Conservation (phyloP, 2,888 invertebrate genomes). For the Meghimatium bilineatum region DNA sequence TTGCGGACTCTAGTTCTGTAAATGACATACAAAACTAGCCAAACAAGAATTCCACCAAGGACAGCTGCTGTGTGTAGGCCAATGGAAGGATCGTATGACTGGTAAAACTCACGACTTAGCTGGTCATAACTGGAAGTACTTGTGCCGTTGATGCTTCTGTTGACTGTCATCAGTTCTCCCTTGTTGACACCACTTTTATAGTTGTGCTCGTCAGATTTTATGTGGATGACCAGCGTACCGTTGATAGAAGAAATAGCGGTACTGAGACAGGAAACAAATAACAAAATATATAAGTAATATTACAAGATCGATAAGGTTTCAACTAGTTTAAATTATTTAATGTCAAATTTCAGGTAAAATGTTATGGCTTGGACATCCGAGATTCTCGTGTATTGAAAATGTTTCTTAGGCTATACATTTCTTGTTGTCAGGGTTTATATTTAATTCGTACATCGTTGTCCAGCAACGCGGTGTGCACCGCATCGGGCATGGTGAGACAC, state of each 20-base stretch:
- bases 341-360: no score
- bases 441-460: no score
- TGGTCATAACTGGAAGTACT: conserved; percentile 40
- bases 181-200: not conserved
- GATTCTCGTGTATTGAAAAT: no score
- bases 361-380: no score
- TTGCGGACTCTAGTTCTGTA: conserved; percentile 58
- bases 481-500: no score
- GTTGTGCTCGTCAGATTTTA: conserved; percentile 11
- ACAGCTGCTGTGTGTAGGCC: conserved; percentile 66
- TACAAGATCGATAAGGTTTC: no score
- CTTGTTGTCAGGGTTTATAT: no score
- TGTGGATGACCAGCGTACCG: conserved; percentile 6
- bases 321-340: no score
- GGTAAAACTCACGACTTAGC: conserved; percentile 55
- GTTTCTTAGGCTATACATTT: no score
- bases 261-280: not conserved
- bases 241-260: conserved; percentile 12
- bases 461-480: no score
- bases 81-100: conserved; percentile 62
- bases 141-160: conserved; percentile 1
- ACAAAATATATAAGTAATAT: not conserved
- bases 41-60: conserved; percentile 62
- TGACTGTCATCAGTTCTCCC: conserved; percentile 9
- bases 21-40: conserved; percentile 62